Conservation (phyloP, 2,113 vertebrate genomes). For the Hippocampus zosterae region DNA sequence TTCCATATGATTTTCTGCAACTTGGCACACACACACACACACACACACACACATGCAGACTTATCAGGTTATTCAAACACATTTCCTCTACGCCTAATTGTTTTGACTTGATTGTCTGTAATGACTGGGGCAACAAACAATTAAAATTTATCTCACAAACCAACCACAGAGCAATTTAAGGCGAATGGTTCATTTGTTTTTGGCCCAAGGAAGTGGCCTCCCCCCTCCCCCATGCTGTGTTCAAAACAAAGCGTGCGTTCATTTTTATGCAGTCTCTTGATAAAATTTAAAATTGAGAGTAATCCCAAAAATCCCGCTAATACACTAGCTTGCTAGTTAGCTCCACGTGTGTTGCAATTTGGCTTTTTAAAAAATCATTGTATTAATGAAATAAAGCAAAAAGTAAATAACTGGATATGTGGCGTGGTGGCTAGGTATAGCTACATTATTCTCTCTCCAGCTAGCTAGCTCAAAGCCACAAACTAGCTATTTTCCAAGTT, state of each 20-base stretch:
- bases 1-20: slow-evolving; percentile 47
- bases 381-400: no score
- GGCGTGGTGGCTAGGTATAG: no score
- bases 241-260: not conserved
- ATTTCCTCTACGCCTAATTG: slow-evolving; percentile 47
- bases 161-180: slow-evolving; percentile 23
- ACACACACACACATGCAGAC: slow-evolving; percentile 25
- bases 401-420: no score
- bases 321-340: no score
- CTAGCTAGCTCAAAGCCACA: not conserved
- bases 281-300: no score
- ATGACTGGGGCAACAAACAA: slow-evolving; percentile 45
- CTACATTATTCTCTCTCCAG: no score
- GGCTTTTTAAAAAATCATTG: no score
- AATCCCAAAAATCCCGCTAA: no score
- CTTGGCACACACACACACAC: slow-evolving; percentile 7
- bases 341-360: no score
- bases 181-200: slow-evolving; percentile 16
- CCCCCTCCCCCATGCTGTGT: not conserved
- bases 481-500: not conserved
- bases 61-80: slow-evolving; percentile 50
- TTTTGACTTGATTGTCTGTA: slow-evolving; percentile 38
- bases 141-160: slow-evolving; percentile 39
- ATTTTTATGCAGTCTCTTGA: not conserved
- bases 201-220: not conserved